phyloP scores from a whole-genome alignment of 2,113 vertebrate species.

The Manacus vitellinus region DNA sequence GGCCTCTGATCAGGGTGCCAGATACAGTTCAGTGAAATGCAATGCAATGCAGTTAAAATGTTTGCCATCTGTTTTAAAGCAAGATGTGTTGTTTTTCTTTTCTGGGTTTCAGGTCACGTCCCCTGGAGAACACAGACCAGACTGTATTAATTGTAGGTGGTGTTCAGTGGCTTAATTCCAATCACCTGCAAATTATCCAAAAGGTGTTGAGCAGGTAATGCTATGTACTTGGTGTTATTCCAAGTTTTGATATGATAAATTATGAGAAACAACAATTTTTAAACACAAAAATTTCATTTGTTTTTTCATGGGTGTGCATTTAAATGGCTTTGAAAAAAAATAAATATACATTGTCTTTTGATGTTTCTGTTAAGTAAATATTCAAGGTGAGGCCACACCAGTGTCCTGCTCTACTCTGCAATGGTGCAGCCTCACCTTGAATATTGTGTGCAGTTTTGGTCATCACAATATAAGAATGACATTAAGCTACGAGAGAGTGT shows the following conservation, averaged over 20 bases:
- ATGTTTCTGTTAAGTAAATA: neutral
- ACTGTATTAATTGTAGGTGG: constrained; percentile 92
- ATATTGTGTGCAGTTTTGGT: neutral
- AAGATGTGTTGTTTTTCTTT: constrained; percentile 64
- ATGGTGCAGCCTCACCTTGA: neutral
- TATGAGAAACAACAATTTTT: neutral
- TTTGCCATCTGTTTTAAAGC: constrained; percentile 71
- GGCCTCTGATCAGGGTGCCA: constrained; percentile 43
- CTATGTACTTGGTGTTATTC: neutral
- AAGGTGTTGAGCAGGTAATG: constrained; percentile 85
- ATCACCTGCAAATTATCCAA: constrained; percentile 87
- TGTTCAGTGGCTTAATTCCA: constrained; percentile 93
- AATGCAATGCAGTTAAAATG: constrained; percentile 57
- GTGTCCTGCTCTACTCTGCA: neutral
- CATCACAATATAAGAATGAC: neutral
- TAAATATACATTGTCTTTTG: neutral
- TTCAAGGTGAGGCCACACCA: neutral
- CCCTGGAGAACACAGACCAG: constrained; percentile 84
- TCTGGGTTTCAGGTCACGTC: constrained; percentile 84
- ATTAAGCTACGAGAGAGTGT: neutral
- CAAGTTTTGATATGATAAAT: neutral
- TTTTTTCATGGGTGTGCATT: neutral
- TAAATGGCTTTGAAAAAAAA: neutral
- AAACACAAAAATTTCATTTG: neutral
- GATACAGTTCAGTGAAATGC: constrained; percentile 65